Conservation (phyloP, 2,797 vertebrate species). For the Spinus pinus region DNA sequence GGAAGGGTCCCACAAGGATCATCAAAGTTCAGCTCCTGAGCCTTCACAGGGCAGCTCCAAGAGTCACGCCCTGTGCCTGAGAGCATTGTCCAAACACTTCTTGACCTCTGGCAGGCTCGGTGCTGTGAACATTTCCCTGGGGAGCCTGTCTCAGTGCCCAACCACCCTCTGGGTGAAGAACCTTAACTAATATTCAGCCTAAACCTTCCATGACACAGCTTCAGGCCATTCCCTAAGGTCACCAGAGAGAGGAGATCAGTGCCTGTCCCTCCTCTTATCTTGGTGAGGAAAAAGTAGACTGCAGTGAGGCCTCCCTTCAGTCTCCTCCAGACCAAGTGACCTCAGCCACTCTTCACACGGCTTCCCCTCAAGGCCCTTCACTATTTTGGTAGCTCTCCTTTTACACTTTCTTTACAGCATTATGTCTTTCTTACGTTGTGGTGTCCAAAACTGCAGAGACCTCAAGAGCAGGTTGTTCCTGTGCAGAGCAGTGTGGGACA, state of each 20-base stretch:
- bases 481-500: rapidly evolving
- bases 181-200: background rate
- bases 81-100: background rate
- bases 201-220: background rate
- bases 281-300: rapidly evolving
- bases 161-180: background rate
- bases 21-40: background rate
- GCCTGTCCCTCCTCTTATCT: background rate
- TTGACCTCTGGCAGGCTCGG: background rate
- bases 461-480: rapidly evolving
- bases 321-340: background rate
- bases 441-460: background rate
- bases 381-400: background rate
- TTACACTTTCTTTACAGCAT: rapidly evolving
- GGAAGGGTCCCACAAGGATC: background rate
- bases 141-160: background rate
- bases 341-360: rapidly evolving
- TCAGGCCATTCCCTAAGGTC: rapidly evolving
- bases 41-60: background rate
- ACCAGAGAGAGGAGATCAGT: background rate
- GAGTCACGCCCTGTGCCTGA: no score
- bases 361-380: background rate
- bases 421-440: background rate
- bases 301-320: background rate
- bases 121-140: background rate